These are phyloP conservation scores for Pseudomyrmex pallidus DNA, from an alignment of 1,140 invertebrate species.

Conservation along the genomic window DNA sequence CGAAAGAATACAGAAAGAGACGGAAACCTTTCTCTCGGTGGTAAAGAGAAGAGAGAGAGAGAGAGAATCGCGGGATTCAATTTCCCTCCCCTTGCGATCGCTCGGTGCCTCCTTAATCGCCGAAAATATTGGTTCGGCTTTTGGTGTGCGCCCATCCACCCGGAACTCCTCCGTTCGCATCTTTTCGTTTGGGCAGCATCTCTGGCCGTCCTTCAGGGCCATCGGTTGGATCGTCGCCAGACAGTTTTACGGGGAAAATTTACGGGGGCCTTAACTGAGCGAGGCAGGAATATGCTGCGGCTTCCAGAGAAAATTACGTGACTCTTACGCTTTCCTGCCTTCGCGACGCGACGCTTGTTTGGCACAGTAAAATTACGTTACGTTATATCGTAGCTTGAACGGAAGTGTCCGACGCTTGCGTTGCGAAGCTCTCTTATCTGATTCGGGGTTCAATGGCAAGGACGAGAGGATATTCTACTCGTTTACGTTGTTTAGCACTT, in stretches of 20 bases:
- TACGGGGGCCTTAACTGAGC: constrained; percentile 47
- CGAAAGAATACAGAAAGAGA: background rate
- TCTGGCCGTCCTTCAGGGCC: constrained; percentile 34
- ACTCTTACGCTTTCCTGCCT: constrained; percentile 63
- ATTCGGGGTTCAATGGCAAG: constrained; percentile 38
- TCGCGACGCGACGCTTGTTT: constrained; percentile 33
- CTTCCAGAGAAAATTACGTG: constrained; percentile 78
- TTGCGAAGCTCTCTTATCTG: constrained; percentile 30
- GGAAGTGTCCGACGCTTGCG: constrained; percentile 26
- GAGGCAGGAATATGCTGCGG: constrained; percentile 26
- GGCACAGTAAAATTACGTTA: constrained; percentile 1
- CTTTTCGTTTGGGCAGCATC: constrained; percentile 49
- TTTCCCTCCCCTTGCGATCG: constrained; percentile 64
- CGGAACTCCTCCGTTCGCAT: constrained; percentile 27
- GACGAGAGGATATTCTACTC: background rate
- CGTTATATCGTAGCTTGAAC: constrained; percentile 24
- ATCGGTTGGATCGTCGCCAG: constrained; percentile 75
- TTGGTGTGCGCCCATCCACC: background rate
- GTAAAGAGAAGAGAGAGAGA: background rate
- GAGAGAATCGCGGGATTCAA: constrained; percentile 74
- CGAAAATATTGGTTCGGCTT: constrained; percentile 77
- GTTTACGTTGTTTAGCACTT: constrained; percentile 25
- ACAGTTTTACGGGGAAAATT: constrained; percentile 76
- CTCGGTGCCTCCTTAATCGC: constrained; percentile 75
- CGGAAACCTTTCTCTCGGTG: background rate